These are phyloP conservation scores for Erynnis tages DNA, from an alignment of 2,888 invertebrate species.

Conservation along the genomic window DNA sequence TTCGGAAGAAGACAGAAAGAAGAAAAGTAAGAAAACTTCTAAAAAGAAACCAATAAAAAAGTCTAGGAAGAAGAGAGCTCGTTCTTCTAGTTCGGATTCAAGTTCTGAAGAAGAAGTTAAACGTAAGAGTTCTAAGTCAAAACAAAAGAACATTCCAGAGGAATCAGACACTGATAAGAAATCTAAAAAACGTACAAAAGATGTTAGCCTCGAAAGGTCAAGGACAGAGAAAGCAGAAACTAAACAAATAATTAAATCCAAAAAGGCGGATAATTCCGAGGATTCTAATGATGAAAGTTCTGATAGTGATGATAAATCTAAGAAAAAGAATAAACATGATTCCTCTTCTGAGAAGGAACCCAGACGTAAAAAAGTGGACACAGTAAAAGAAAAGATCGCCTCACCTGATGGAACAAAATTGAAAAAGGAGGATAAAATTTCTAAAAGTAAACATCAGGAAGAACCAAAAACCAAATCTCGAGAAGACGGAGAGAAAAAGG, in stretches of 20 bases:
- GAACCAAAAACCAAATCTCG: conserved; percentile 79
- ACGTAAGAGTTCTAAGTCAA: conserved; percentile 69
- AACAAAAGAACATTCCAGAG: conserved; percentile 75
- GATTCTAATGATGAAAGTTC: conserved; percentile 71
- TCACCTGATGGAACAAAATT: conserved; percentile 66
- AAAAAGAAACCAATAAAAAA: conserved; percentile 75
- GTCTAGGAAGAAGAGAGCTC: conserved; percentile 68
- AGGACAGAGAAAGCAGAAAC: conserved; percentile 61
- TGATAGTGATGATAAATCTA: conserved; percentile 77
- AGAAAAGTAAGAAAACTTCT: conserved; percentile 71
- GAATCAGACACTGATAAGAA: conserved; percentile 72
- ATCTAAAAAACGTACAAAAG: conserved; percentile 65
- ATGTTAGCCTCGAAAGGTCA: conserved; percentile 58
- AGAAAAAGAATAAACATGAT: conserved; percentile 71
- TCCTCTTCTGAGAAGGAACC: conserved; percentile 71
- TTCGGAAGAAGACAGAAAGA: conserved; percentile 75
- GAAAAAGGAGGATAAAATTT: conserved; percentile 65
- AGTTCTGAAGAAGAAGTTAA: conserved; percentile 78
- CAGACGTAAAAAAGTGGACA: conserved; percentile 65
- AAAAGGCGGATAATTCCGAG: conserved; percentile 68
- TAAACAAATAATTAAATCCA: conserved; percentile 58
- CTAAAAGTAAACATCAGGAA: conserved; percentile 77
- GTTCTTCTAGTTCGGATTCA: conserved; percentile 75
- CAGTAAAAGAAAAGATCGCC: conserved; percentile 57
- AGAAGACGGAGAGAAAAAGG: conserved; percentile 83